Evolutionary conservation across 2,113 vertebrate genomes (phyloP), one percentile per base, ranked within the genome.

Genomic region (Falcunculus frontatus): DNA sequence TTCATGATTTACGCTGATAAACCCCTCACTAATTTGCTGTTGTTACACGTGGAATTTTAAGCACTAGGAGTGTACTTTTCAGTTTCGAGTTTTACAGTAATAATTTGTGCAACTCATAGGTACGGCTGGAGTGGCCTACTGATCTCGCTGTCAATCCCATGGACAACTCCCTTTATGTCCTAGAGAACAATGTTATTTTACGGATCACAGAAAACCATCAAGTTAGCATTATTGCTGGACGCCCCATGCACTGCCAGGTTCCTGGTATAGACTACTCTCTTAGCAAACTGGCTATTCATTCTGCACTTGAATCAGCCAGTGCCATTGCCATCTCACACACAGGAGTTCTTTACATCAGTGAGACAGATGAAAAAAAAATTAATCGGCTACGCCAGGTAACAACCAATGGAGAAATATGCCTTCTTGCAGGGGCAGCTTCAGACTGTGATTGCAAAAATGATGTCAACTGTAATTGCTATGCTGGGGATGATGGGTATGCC

Each of bases 361-460:
- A 99, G 98, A 99, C 99, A 2, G 99, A 99, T 16, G 99, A 99
- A 98, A 99, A 99, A 95, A 99, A 99, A 98, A 99, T 99, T 90
- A 99, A 99, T 97, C 98, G 99, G 29, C 98, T 99, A 20, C 98
- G 98, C 87, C 98, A 99, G 98, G 99, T 99, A 83, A 99, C 99
- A 90, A 99, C 99, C 74, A 99, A 99, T 22, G 99, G 99, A 83
- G 99, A 99, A 97, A 99, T 99, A 98, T 99, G 99, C 63, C 98
- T 99, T 56, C 97, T 99, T 95, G 99, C 99, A 2, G 99, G 99
- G 35, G 98, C 98, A 30, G 98, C 99, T 84, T 99, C 99, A 3
- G 99, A 99, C 97, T 99, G 99, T 8, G 99, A 99, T 98, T 99
- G 99, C 98, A 99, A 99, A 97, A 99, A 99, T 64, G 99, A 99